Evolutionary conservation across 64 coral and sea anemone genomes (phyloP).

Genomic region (Dendrophyllia cribrosa): DNA sequence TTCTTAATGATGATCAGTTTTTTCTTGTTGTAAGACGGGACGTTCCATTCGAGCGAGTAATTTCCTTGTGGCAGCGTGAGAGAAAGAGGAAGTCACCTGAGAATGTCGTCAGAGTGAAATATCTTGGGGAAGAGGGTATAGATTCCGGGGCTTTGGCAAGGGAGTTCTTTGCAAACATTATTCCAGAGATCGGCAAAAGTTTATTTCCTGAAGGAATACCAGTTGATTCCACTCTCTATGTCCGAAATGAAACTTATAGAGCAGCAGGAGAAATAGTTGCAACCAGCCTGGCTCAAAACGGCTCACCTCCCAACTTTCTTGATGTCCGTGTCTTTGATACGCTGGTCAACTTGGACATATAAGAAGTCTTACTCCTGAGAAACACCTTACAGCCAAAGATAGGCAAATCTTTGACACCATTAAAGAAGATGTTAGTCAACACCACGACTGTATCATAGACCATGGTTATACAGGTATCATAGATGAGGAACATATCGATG

Average conservation of each 20-base stretch:
- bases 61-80: too few relatives aligned
- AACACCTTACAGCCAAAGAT: conserved; percentile 41
- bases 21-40: too few relatives aligned
- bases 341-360: conserved; percentile 4
- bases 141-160: too few relatives aligned
- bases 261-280: conserved; percentile 37
- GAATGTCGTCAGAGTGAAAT: too few relatives aligned
- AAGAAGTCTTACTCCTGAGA: conserved; percentile 5
- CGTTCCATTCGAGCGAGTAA: too few relatives aligned
- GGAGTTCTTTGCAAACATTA: too few relatives aligned
- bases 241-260: conserved; percentile 15
- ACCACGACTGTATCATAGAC: conserved; percentile 55
- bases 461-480: conserved; percentile 57
- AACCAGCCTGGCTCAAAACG: conserved; percentile 9
- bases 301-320: conserved; percentile 33
- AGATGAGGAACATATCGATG: conserved; percentile 16
- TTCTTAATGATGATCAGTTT: too few relatives aligned
- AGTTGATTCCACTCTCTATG: conserved; percentile 23
- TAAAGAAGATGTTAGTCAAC: conserved; percentile 47
- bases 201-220: conserved; percentile 15
- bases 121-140: background rate
- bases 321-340: conserved; percentile 28
- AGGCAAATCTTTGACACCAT: conserved; percentile 42
- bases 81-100: too few relatives aligned
- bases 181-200: too few relatives aligned